These are phyloP conservation scores for Drosophila truncata DNA, from an alignment of 1,140 invertebrate genomes.

Conservation along the genomic window DNA sequence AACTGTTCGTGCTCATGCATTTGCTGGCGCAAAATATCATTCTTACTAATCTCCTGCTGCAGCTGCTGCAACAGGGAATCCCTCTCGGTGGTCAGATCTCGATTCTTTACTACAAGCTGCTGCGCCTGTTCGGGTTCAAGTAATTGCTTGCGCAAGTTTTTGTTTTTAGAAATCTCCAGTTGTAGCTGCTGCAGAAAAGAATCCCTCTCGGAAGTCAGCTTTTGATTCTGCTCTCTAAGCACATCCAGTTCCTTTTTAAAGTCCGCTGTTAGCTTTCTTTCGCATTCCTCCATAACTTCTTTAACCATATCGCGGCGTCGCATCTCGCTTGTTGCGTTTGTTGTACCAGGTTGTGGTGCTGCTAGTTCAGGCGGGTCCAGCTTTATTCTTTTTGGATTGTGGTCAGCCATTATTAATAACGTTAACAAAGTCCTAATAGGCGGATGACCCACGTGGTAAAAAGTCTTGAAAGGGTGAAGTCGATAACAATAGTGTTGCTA, in stretches of 20 bases:
- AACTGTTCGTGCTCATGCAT: too few species aligned
- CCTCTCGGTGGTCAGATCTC: background rate
- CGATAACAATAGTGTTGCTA: background rate
- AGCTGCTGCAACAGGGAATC: conserved; percentile 12
- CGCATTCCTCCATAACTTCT: background rate
- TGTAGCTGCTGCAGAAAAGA: conserved; percentile 5
- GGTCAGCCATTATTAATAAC: background rate
- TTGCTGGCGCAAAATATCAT: background rate
- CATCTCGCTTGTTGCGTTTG: background rate
- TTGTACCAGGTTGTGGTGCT: background rate
- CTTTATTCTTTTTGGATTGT: background rate
- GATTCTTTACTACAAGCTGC: background rate
- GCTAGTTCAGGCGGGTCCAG: background rate
- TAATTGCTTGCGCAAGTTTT: background rate
- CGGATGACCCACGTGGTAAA: background rate
- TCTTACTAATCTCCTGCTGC: background rate
- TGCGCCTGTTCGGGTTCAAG: too few species aligned
- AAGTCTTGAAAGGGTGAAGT: background rate
- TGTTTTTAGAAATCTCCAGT: background rate
- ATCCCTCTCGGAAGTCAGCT: background rate
- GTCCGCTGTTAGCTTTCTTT: background rate
- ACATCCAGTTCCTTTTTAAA: background rate
- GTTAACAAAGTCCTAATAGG: too few species aligned
- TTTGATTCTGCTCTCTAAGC: background rate
- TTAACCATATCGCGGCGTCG: background rate